Evolutionary conservation across 2,113 vertebrate genomes (phyloP).

Genomic region (Pipa parva): DNA sequence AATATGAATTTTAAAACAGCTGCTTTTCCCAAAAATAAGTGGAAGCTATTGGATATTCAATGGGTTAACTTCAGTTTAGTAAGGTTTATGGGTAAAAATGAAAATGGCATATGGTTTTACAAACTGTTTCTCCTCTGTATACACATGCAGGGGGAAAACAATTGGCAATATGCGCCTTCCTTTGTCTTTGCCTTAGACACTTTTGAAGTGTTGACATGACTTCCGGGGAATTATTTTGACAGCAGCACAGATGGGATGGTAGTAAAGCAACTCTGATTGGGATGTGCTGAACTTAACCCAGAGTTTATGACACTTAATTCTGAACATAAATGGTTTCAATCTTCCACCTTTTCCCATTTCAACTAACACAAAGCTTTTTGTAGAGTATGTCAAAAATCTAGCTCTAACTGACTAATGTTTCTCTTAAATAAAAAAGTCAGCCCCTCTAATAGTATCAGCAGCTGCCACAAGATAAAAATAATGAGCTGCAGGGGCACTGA

Average conservation of each 20-base stretch:
- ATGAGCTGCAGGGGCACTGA: constrained; percentile 53
- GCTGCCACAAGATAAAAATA: constrained; percentile 60
- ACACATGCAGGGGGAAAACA: background rate
- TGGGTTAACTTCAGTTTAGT: constrained; percentile 16
- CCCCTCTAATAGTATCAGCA: constrained; percentile 57
- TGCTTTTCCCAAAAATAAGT: too few species aligned
- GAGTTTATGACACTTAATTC: constrained; percentile 65
- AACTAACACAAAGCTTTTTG: constrained; percentile 60
- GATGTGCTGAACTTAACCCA: constrained; percentile 66
- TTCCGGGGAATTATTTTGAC: constrained; percentile 24
- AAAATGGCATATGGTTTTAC: constrained; percentile 14
- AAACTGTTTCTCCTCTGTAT: constrained; percentile 1
- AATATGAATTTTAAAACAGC: too few species aligned
- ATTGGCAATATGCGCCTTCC: background rate
- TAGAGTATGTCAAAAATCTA: constrained; percentile 60
- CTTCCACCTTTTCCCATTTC: constrained; percentile 53
- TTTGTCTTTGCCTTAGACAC: background rate
- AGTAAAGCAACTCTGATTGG: constrained; percentile 40
- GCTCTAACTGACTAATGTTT: constrained; percentile 55
- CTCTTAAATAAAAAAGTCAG: constrained; percentile 60
- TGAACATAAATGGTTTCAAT: constrained; percentile 62
- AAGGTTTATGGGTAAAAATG: constrained; percentile 21
- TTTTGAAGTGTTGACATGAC: background rate
- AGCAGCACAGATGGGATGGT: constrained; percentile 34
- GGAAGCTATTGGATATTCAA: constrained; percentile 1